A percentile compares a stretch with the other conserved stretches of the same genome.
Evolutionary conservation across 2,113 vertebrate species (phyloP).

Genomic region (Dasyornis broadbenti): DNA sequence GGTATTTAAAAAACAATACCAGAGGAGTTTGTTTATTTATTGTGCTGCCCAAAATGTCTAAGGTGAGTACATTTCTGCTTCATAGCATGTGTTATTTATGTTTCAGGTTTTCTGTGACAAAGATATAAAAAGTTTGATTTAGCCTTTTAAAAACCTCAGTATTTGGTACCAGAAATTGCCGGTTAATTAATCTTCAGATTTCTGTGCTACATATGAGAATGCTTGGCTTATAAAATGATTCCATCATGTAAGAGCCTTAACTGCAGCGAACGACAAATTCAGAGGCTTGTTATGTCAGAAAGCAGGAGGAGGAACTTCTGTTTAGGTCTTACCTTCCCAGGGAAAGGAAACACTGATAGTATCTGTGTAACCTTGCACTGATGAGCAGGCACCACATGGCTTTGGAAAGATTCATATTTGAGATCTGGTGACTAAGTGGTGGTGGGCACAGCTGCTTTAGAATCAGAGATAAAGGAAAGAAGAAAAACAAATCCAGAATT

Average conservation of each 20-base stretch:
- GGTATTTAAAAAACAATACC: conserved; percentile 9
- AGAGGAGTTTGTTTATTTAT: neutral
- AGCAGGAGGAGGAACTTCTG: conserved; percentile 70
- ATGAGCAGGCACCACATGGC: conserved; percentile 36
- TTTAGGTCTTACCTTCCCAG: conserved; percentile 57
- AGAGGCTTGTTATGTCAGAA: conserved; percentile 67
- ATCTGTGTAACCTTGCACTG: conserved; percentile 49
- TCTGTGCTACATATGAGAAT: neutral
- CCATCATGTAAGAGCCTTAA: conserved; percentile 20
- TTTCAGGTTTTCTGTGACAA: neutral
- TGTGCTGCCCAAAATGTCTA: neutral
- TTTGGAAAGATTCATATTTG: conserved; percentile 45
- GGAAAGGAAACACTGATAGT: conserved; percentile 59
- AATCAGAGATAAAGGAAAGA: conserved; percentile 47
- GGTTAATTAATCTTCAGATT: conserved; percentile 15
- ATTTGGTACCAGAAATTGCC: neutral
- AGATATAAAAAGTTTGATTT: conserved; percentile 7
- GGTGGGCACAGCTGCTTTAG: conserved; percentile 56
- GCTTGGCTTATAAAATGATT: conserved; percentile 23
- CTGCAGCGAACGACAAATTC: conserved; percentile 55
- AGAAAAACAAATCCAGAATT: conserved; percentile 53
- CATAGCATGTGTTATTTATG: neutral
- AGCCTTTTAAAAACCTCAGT: neutral
- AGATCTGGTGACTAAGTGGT: conserved; percentile 43
- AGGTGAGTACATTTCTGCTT: neutral